Conservation (phyloP, 2,113 vertebrate genomes). For the Himantopus leucocephalus region DNA sequence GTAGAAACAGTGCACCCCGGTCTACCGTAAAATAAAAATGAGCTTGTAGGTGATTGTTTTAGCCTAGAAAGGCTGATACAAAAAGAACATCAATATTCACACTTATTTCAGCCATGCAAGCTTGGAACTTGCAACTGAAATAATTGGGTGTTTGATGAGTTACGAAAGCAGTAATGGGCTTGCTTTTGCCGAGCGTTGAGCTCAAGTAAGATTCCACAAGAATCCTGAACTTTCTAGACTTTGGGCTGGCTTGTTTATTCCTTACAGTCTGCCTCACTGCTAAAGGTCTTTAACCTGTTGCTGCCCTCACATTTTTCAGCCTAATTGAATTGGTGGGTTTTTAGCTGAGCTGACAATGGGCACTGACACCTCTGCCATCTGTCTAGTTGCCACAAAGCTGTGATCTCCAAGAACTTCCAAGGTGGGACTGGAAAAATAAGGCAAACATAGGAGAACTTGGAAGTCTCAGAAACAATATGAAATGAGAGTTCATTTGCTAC, state of each 20-base stretch:
- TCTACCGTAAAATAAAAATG: not conserved
- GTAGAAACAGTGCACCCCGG: not conserved
- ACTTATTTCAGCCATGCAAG: not conserved
- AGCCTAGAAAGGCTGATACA: constrained; percentile 5
- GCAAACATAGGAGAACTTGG: constrained; percentile 10
- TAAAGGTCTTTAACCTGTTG: not conserved
- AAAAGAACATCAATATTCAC: not conserved
- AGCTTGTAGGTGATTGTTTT: not conserved
- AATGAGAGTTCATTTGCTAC: constrained; percentile 38
- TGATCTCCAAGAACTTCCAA: constrained; percentile 36
- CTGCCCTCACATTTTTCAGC: not conserved
- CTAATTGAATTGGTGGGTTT: not conserved
- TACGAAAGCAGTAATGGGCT: not conserved
- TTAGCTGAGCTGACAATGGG: not conserved
- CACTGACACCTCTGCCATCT: not conserved
- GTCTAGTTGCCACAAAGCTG: not conserved
- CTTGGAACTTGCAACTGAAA: not conserved
- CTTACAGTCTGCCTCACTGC: not conserved
- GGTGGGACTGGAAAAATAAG: constrained; percentile 15
- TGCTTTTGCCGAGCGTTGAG: not conserved
- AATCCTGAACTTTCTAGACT: not conserved
- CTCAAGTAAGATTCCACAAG: not conserved
- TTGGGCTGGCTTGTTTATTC: not conserved
- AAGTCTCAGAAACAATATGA: constrained; percentile 56
- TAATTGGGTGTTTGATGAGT: not conserved